Conservation (phyloP, 2,888 invertebrate species). For the Limnephilus auricula region DNA sequence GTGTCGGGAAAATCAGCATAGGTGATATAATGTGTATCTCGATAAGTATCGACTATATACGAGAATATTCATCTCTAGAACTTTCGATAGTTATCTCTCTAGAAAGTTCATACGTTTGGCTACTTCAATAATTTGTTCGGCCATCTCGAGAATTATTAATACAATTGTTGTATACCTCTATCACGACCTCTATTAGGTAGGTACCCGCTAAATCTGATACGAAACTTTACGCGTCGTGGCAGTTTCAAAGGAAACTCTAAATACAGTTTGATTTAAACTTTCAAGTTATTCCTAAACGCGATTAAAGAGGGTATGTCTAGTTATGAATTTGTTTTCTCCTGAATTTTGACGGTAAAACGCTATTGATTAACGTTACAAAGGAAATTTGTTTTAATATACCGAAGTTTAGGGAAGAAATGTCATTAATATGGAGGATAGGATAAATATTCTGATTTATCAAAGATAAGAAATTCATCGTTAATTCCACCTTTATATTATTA, state of each 20-base stretch:
- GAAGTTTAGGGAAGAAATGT: not conserved
- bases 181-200: not conserved
- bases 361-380: constrained; percentile 20
- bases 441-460: not conserved
- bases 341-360: constrained; percentile 17
- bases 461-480: not conserved
- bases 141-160: not conserved
- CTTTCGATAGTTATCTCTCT: too few relatives aligned
- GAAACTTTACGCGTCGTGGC: constrained; percentile 22
- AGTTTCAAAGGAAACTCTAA: constrained; percentile 39
- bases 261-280: constrained; percentile 44
- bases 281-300: constrained; percentile 19
- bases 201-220: not conserved
- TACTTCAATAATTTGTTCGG: not conserved
- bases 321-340: constrained; percentile 31
- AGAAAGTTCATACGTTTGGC: too few relatives aligned
- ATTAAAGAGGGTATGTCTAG: constrained; percentile 32
- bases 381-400: not conserved
- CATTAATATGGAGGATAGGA: not conserved
- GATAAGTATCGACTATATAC: too few relatives aligned
- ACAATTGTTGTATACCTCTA: not conserved
- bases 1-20: too few relatives aligned
- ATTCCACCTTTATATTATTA: too few relatives aligned
- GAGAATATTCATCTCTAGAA: too few relatives aligned
- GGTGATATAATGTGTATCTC: too few relatives aligned